These are phyloP conservation scores for Phataginus tetradactyla DNA, from an alignment of 2,797 vertebrate species.

Conservation along the genomic window DNA sequence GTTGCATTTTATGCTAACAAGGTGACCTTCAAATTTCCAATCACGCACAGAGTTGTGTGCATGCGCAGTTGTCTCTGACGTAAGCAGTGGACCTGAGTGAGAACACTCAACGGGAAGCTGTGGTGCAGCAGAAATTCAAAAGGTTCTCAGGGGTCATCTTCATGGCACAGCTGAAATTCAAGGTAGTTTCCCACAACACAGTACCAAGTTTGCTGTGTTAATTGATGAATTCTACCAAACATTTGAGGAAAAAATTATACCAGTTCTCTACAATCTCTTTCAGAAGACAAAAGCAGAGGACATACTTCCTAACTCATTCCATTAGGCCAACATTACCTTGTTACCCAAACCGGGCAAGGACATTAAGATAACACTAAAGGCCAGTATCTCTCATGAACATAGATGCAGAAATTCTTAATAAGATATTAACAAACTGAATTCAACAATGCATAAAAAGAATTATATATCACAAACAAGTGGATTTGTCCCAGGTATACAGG, in stretches of 20 bases:
- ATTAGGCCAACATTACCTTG: not conserved
- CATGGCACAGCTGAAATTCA: too few species aligned
- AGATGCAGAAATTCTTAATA: not conserved
- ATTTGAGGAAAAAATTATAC: not conserved
- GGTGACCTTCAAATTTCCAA: too few species aligned
- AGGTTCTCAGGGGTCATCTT: too few species aligned
- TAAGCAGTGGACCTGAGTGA: too few species aligned
- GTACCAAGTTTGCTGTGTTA: not conserved
- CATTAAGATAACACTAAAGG: not conserved
- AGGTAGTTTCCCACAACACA: too few species aligned
- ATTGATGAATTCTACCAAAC: not conserved
- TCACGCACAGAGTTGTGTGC: too few species aligned
- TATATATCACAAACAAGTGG: too few species aligned
- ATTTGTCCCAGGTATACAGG: not conserved
- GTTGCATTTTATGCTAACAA: too few species aligned
- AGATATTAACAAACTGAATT: not conserved
- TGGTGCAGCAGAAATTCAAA: too few species aligned
- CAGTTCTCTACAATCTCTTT: not conserved
- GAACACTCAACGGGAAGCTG: too few species aligned
- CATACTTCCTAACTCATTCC: not conserved
- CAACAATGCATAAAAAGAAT: not conserved
- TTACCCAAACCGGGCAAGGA: not conserved
- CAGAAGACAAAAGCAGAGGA: not conserved
- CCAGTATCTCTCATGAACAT: not conserved
- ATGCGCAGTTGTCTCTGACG: too few species aligned